phyloP scores from a whole-genome alignment of 2,888 invertebrate genomes.

The Agonopterix heracliana region DNA sequence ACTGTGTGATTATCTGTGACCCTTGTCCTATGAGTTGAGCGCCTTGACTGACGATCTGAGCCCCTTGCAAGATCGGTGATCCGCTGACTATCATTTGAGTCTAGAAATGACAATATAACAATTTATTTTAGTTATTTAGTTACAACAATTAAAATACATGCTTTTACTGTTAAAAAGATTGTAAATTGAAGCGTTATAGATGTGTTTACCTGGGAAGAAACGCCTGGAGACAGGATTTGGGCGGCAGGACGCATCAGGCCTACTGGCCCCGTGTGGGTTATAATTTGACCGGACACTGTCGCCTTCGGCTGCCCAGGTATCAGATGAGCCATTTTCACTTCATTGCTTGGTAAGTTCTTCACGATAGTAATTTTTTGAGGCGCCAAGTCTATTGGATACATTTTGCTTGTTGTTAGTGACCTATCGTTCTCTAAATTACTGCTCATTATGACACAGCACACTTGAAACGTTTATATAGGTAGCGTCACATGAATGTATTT shows the following conservation, averaged over 20 bases:
- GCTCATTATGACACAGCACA: conserved; percentile 46
- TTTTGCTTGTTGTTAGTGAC: conserved; percentile 72
- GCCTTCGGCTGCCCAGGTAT: conserved; percentile 58
- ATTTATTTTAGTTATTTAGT: neutral
- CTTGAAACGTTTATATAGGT: conserved; percentile 4
- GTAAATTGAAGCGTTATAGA: neutral
- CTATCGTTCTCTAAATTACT: conserved; percentile 74
- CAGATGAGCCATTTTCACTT: conserved; percentile 69
- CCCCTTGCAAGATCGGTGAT: conserved; percentile 59
- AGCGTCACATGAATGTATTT: conserved; percentile 4
- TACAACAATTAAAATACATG: neutral
- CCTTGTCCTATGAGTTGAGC: conserved; percentile 57
- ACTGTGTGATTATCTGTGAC: conserved; percentile 57
- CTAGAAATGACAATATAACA: conserved; percentile 31
- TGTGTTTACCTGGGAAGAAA: conserved; percentile 56
- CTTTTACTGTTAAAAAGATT: neutral
- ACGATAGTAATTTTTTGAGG: conserved; percentile 72
- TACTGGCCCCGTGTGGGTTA: conserved; percentile 54
- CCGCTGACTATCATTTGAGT: conserved; percentile 66
- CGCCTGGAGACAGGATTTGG: conserved; percentile 64
- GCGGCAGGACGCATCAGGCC: conserved; percentile 65
- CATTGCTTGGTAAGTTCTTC: conserved; percentile 60
- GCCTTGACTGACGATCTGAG: conserved; percentile 64
- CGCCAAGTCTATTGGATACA: conserved; percentile 74
- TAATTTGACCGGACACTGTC: conserved; percentile 50